These are phyloP conservation scores for Agrotis puta DNA, from an alignment of 2,888 invertebrate genomes.

Conservation along the genomic window DNA sequence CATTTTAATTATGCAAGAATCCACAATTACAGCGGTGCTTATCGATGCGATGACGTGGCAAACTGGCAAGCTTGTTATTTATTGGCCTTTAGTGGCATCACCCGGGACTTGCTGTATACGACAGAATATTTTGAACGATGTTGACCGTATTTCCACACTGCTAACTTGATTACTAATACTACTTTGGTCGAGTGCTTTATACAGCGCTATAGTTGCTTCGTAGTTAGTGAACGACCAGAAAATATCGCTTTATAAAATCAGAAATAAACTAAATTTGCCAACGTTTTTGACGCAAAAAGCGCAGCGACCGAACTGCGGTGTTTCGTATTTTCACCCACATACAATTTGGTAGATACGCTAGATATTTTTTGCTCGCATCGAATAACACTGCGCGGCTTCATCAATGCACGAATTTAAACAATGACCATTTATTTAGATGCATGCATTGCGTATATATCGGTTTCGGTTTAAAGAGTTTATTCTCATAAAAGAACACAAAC, in stretches of 20 bases:
- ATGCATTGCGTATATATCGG: not conserved
- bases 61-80: constrained; percentile 59
- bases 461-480: no score
- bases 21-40: constrained; percentile 30
- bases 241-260: constrained; percentile 19
- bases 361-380: constrained; percentile 28
- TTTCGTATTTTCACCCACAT: constrained; percentile 34
- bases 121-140: constrained; percentile 54
- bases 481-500: no score
- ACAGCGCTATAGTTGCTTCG: not conserved
- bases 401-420: constrained; percentile 25
- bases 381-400: constrained; percentile 12
- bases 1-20: constrained; percentile 49
- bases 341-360: constrained; percentile 16
- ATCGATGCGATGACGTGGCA: constrained; percentile 53
- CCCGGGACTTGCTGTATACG: constrained; percentile 34
- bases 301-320: constrained; percentile 22
- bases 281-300: constrained; percentile 34
- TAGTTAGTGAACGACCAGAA: constrained; percentile 15
- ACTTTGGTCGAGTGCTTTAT: constrained; percentile 29
- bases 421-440: not conserved
- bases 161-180: constrained; percentile 31
- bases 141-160: constrained; percentile 31
- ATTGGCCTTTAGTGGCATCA: constrained; percentile 50
- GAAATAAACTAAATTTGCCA: constrained; percentile 24